Conservation (phyloP, 2,797 vertebrate genomes). For the Myoxocephalus aenaeus region DNA sequence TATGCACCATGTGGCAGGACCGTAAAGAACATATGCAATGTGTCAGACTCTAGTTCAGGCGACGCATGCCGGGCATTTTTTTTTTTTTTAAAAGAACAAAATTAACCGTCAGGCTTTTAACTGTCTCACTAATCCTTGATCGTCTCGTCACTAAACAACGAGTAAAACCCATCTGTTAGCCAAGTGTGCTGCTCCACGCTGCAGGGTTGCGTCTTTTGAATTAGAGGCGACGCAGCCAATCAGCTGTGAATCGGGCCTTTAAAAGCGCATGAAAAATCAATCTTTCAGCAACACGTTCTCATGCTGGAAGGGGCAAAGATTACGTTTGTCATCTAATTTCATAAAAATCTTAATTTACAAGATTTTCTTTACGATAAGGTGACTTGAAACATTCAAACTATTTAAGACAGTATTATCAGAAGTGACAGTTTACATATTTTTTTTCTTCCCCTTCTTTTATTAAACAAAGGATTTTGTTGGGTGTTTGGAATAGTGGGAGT, state of each 20-base stretch:
- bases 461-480: background rate
- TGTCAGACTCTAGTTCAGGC: background rate
- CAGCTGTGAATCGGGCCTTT: background rate
- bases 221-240: background rate
- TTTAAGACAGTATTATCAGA: background rate
- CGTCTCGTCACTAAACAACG: background rate
- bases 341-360: background rate
- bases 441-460: no score
- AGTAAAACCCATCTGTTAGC: background rate
- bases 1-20: background rate
- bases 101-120: background rate
- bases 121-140: background rate
- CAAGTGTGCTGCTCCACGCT: background rate
- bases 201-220: background rate
- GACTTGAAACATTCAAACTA: background rate
- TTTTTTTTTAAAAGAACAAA: conserved; percentile 12
- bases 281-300: background rate
- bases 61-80: background rate
- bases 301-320: background rate
- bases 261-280: background rate
- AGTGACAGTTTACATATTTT: no score
- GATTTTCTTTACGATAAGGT: background rate
- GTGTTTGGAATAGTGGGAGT: background rate
- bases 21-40: background rate
- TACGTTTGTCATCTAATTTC: background rate